phyloP scores from a whole-genome alignment of 2,888 invertebrate species.

The Salticus scenicus region DNA sequence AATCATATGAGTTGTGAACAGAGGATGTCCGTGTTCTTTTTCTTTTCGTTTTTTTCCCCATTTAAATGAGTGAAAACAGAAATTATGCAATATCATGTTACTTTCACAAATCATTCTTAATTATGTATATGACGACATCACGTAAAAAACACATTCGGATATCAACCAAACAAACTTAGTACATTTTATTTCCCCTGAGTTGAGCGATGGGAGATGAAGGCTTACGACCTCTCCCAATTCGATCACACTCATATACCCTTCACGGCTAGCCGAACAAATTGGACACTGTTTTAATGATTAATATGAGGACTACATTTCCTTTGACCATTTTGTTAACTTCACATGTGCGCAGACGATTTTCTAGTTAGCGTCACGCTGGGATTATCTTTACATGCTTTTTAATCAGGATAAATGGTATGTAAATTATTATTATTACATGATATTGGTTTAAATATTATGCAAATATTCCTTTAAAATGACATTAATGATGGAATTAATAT shows the following conservation, averaged over 20 bases:
- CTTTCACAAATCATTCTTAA: not conserved
- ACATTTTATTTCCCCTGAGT: not conserved
- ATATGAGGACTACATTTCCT: constrained; percentile 48
- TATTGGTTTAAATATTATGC: not conserved
- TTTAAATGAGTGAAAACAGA: too few species aligned
- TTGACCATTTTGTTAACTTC: constrained; percentile 34
- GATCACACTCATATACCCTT: constrained; percentile 26
- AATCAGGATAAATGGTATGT: not conserved
- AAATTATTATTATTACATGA: not conserved
- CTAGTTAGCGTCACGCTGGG: not conserved
- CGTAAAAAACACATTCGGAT: not conserved
- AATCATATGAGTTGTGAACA: too few species aligned
- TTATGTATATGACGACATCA: not conserved
- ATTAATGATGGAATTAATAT: too few species aligned
- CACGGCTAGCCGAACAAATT: constrained; percentile 56
- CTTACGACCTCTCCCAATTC: constrained; percentile 24
- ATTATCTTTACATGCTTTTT: not conserved
- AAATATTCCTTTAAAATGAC: not conserved
- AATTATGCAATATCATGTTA: too few species aligned
- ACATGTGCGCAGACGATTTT: constrained; percentile 13
- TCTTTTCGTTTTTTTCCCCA: too few species aligned
- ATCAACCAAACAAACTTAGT: not conserved
- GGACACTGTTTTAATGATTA: constrained; percentile 48
- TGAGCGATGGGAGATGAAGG: not conserved
- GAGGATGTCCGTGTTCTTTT: too few species aligned